Evolutionary conservation across 2,888 invertebrate species (phyloP), one percentile per base, ranked within the genome.

Genomic region (Margaritifera margaritifera): DNA sequence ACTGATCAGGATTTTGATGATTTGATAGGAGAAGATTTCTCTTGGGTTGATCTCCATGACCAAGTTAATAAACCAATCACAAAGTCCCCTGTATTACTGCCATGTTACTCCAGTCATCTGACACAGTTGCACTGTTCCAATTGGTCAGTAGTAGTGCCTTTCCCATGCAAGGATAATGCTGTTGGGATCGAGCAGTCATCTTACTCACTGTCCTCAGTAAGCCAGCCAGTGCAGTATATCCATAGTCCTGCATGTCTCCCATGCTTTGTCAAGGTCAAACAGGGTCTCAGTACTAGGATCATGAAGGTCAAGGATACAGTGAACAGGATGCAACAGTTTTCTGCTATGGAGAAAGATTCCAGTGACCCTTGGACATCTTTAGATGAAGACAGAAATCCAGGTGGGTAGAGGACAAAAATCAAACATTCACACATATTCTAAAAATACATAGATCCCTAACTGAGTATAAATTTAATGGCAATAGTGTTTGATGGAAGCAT

Each of bases 71-170:
- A 93, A 80, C 95, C 97, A 0, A 98, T 98, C 75, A 94, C 96
- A 8, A 96, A 97, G 85, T 98, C 98, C 0, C 97, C 98, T 0
- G 91, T 98, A 65, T 91, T 98, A 0, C 96, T 98, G 96, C 95
- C 96, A 6, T 97, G 97, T 86, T 98, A 98, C 88, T 83, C 85
- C 11, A 80, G 80, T 69, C 97, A 98, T 89, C 91, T 98, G 85
- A 96, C 96, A 4, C 97, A 97, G 91, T 94, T 85, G 61, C 85
- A 87, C 64, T 90, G 90, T 75, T 81, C 81, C 69, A 85, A 89
- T 78, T 90, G 90, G 90, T 70, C 80, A n/a, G 79, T 82, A 51
- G 83, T 86, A 6, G 84, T 89, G 18, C 88, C 77, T 22, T 71
- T 77, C 50, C 77, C 74, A 24, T 64, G 75, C 6, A 67, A 69